Evolutionary conservation across 2,888 invertebrate species (phyloP).

Genomic region (Galeruca laticollis): DNA sequence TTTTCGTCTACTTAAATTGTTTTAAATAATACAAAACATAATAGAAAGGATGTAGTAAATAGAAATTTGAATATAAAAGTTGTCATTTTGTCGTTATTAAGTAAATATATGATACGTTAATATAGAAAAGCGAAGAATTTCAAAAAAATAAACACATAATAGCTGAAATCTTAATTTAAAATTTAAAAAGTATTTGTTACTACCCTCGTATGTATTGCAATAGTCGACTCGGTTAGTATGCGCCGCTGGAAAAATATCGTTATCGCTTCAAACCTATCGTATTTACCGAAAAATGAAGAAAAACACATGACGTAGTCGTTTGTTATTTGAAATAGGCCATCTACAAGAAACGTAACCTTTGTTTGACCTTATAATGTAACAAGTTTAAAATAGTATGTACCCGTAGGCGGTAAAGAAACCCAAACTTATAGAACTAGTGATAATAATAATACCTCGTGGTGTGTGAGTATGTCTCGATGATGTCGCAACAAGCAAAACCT

Average conservation of each 20-base stretch:
- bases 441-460: conserved; percentile 43
- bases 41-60: too few relatives aligned
- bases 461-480: conserved; percentile 38
- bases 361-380: conserved; percentile 50
- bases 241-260: conserved; percentile 1
- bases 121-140: background rate
- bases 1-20: too few relatives aligned
- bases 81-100: too few relatives aligned
- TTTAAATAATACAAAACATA: too few relatives aligned
- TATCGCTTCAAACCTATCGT: background rate
- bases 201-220: conserved; percentile 4
- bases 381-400: conserved; percentile 52
- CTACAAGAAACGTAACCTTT: conserved; percentile 49
- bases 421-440: conserved; percentile 28
- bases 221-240: background rate
- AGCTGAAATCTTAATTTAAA: background rate
- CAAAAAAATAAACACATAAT: too few relatives aligned
- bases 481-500: conserved; percentile 35
- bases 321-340: conserved; percentile 24
- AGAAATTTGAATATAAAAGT: too few relatives aligned
- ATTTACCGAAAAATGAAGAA: conserved; percentile 6
- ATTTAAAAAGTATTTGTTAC: background rate
- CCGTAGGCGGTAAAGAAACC: conserved; percentile 54
- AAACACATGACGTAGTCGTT: conserved; percentile 30
- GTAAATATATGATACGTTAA: background rate